phyloP scores from a whole-genome alignment of 2,113 vertebrate species.

The Colinus virginianus region DNA sequence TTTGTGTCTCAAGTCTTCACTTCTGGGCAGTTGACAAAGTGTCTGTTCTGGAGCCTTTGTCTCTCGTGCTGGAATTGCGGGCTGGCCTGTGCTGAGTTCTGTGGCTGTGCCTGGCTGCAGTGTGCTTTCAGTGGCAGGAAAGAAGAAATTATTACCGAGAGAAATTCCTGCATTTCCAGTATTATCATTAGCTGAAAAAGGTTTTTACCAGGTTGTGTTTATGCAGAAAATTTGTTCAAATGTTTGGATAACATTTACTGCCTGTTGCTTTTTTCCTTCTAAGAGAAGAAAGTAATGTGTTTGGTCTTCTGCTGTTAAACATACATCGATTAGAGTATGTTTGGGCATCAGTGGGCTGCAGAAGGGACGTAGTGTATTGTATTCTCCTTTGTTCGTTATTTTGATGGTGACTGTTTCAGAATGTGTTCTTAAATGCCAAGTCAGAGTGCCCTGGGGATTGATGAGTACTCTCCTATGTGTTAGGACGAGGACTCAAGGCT shows the following conservation, averaged over 20 bases:
- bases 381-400: neutral
- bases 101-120: neutral
- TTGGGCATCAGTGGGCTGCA: neutral
- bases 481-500: neutral
- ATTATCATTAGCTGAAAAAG: neutral
- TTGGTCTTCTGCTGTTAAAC: neutral
- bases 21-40: neutral
- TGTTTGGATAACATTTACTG: neutral
- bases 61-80: accelerated
- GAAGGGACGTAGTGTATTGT: neutral
- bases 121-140: neutral
- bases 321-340: neutral
- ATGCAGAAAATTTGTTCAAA: neutral
- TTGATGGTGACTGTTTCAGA: neutral
- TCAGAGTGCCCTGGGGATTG: neutral
- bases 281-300: neutral
- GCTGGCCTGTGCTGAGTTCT: neutral
- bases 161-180: neutral
- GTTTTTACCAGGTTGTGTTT: neutral
- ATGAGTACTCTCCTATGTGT: accelerated
- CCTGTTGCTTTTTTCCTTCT: accelerated
- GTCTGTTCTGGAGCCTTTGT: neutral
- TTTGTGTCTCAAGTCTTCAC: neutral
- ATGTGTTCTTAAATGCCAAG: neutral
- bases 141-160: neutral